Evolutionary conservation across 2,113 vertebrate genomes (phyloP), one percentile per base, ranked within the genome.

Genomic region (Rissa tridactyla): DNA sequence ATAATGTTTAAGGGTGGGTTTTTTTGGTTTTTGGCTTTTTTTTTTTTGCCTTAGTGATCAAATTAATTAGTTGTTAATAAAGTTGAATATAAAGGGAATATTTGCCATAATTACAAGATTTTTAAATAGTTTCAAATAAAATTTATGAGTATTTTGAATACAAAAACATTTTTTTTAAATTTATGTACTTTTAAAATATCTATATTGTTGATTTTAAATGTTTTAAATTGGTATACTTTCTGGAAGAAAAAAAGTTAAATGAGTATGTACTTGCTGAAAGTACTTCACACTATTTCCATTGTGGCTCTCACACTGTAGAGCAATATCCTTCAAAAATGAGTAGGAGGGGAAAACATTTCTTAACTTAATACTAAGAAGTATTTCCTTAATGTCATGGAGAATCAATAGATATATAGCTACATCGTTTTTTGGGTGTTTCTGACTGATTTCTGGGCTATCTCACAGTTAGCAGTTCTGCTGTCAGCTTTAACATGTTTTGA

Each of bases 1-100:
- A 68, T 40, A 0, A 5, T 10, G 5, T 54, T 62, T 85, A 62
- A 70, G 54, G 6, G 3, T n/a, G 46, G 46, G 17, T 4, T 21
- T 47, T 47, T 57, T 69, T 23, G 1, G 0, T 3, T 26, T 40
- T 42, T 54, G 5, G 2, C 0, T 0, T 21, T 18, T 25, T 44
- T 65, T 38, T 70, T 44, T 16, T 7, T 3, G 1, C 4, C 7
- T 11, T 25, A 38, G 38, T 15, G 1, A 52, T 66, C 12, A 58
- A 34, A 79, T 38, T 29, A 85, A 44, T 51, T 36, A n/a, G 18
- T 21, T 86, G 0, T 30, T 36, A 36, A 46, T 30, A 26, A 40
- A 42, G 55, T 7, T 32, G 0, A 73, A 34, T 68, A 36, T 18
- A 54, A 58, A 32, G 4, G 2, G 4, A 80, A 55, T 54, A 54